Percentiles rank a stretch among this genome's conserved stretches.
These are phyloP conservation scores for Epizoanthus illoricatus DNA, from an alignment of 92 coral and sea anemone species.

Conservation along the genomic window DNA sequence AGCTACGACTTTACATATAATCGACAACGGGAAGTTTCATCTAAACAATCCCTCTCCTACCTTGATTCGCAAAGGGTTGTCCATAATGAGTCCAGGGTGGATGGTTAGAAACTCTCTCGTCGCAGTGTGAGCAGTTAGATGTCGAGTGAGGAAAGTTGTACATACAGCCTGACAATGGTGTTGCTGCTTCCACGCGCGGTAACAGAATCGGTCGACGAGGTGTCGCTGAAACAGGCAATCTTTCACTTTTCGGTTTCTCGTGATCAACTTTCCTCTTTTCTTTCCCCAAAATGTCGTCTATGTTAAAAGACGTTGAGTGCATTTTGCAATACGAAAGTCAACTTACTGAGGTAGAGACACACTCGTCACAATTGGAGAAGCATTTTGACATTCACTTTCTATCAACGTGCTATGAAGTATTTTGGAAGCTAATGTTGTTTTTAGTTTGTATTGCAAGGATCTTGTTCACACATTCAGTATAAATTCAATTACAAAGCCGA, in stretches of 20 bases:
- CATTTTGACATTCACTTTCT: slow-evolving; percentile 11
- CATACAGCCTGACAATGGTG: slow-evolving; percentile 51
- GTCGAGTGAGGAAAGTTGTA: slow-evolving; percentile 51
- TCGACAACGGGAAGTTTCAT: slow-evolving; percentile 31
- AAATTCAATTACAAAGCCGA: slow-evolving; percentile 79
- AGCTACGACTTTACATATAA: background rate
- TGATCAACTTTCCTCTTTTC: slow-evolving; percentile 36
- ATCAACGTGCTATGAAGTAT: slow-evolving; percentile 21
- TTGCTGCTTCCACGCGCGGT: slow-evolving; percentile 67
- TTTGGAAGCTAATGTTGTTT: slow-evolving; percentile 42
- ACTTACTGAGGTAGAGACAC: background rate
- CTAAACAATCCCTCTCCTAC: slow-evolving; percentile 47
- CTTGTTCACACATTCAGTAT: slow-evolving; percentile 82
- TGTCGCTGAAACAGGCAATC: slow-evolving; percentile 13
- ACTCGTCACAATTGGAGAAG: background rate
- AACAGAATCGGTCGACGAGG: slow-evolving; percentile 77
- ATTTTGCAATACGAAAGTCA: slow-evolving; percentile 37
- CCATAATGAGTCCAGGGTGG: slow-evolving; percentile 68
- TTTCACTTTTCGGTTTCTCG: slow-evolving; percentile 41
- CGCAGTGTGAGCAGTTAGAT: slow-evolving; percentile 50
- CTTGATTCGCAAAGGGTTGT: slow-evolving; percentile 62
- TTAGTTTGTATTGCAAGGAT: slow-evolving; percentile 42
- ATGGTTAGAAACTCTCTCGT: slow-evolving; percentile 43
- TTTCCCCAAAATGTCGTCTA: slow-evolving; percentile 72
- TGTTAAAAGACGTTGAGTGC: slow-evolving; percentile 73